These are phyloP conservation scores for Phthorimaea operculella DNA, from an alignment of 1,140 invertebrate genomes.

Conservation along the genomic window DNA sequence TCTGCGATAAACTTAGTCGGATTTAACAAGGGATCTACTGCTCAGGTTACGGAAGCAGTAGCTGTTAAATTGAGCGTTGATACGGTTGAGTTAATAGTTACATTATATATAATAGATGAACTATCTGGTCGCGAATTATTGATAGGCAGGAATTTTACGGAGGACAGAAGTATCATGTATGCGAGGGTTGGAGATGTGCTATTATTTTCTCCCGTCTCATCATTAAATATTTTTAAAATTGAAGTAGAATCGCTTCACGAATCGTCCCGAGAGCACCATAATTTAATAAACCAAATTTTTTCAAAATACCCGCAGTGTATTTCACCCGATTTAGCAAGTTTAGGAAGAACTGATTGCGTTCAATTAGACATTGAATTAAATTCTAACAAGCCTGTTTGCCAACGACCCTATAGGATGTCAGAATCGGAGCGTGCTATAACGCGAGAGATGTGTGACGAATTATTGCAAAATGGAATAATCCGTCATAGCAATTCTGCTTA, in stretches of 20 bases:
- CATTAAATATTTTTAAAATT: background rate
- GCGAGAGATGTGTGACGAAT: constrained; percentile 11
- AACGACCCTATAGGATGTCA: constrained; percentile 15
- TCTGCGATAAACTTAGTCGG: constrained; percentile 6
- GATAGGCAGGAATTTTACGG: constrained; percentile 13
- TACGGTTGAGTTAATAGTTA: constrained; percentile 5
- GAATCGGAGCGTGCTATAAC: constrained; percentile 8
- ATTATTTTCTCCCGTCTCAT: constrained; percentile 1
- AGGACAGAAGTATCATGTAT: constrained; percentile 11
- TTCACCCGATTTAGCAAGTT: constrained; percentile 1
- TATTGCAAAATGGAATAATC: constrained; percentile 19
- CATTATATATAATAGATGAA: constrained; percentile 9
- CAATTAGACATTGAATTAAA: constrained; percentile 22
- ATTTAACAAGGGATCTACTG: background rate
- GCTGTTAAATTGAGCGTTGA: constrained; percentile 8
- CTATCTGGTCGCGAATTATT: constrained; percentile 11
- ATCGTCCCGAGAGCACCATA: background rate
- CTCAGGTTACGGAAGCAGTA: constrained; percentile 7
- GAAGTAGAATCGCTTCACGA: background rate
- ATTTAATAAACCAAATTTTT: constrained; percentile 1
- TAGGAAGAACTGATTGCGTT: constrained; percentile 9
- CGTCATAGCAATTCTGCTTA: constrained; percentile 26
- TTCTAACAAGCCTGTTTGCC: constrained; percentile 15
- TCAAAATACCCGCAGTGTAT: constrained; percentile 13
- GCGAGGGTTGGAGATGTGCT: constrained; percentile 6